Evolutionary conservation across 2,888 invertebrate genomes (phyloP).

Genomic region (Zaprionus lineosus): DNA sequence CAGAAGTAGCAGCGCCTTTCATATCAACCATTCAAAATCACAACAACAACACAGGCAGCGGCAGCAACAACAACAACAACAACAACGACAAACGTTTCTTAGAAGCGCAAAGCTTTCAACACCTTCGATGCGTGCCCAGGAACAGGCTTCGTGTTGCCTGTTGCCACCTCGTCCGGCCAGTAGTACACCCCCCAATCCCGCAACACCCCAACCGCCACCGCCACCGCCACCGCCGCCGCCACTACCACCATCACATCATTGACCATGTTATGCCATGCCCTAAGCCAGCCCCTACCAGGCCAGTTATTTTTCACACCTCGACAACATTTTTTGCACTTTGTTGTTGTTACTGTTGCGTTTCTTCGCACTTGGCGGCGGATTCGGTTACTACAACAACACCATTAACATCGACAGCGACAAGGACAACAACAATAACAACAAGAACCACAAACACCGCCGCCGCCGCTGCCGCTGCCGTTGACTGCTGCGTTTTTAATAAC

Average conservation of each 20-base stretch:
- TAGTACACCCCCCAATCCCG: too few relatives aligned
- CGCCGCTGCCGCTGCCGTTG: conserved; percentile 29
- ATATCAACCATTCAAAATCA: conserved; percentile 70
- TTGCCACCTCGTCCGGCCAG: background rate
- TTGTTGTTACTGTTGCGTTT: conserved; percentile 12
- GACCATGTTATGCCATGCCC: conserved; percentile 5
- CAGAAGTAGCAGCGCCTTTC: conserved; percentile 54
- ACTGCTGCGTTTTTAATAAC: conserved; percentile 65
- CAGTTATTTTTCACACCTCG: conserved; percentile 82
- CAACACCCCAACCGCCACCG: background rate
- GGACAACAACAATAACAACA: conserved; percentile 32
- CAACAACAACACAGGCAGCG: conserved; percentile 56
- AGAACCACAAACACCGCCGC: conserved; percentile 53
- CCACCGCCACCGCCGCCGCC: background rate
- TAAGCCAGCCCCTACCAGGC: conserved; percentile 25
- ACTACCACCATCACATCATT: too few relatives aligned
- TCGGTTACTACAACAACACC: conserved; percentile 61
- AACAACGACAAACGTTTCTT: conserved; percentile 75
- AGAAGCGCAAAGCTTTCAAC: conserved; percentile 80
- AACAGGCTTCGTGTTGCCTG: conserved; percentile 43
- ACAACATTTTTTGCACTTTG: conserved; percentile 68
- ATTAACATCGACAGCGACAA: too few relatives aligned
- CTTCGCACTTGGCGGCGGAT: conserved; percentile 79
- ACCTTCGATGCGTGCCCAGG: conserved; percentile 72
- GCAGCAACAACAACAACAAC: conserved; percentile 21